These are phyloP conservation scores for Toxostoma redivivum DNA, from an alignment of 2,113 vertebrate species.

Conservation along the genomic window DNA sequence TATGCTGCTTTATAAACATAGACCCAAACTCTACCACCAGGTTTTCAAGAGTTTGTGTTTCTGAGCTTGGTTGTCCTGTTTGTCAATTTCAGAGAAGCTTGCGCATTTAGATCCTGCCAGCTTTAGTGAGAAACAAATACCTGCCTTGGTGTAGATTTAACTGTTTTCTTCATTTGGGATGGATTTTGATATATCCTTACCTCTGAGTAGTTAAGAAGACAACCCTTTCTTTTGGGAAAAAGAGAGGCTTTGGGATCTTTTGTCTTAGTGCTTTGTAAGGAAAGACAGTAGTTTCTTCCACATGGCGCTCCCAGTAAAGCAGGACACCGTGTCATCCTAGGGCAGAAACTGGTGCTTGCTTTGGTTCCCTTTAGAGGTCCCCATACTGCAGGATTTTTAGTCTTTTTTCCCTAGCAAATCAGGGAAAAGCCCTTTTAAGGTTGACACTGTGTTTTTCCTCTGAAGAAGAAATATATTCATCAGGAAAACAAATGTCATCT, in stretches of 20 bases:
- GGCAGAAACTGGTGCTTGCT: neutral
- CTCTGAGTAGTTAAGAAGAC: neutral
- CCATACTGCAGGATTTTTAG: neutral
- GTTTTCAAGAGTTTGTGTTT: neutral
- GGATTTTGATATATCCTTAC: neutral
- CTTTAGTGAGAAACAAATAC: neutral
- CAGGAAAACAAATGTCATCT: neutral
- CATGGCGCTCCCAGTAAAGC: neutral
- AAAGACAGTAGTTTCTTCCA: neutral
- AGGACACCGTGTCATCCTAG: accelerated
- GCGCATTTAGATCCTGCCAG: neutral
- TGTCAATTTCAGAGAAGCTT: neutral
- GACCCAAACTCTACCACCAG: neutral
- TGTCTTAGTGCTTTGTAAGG: neutral
- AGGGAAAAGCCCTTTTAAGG: neutral
- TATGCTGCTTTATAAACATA: neutral
- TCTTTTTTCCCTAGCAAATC: neutral
- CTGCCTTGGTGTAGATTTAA: neutral
- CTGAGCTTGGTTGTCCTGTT: accelerated
- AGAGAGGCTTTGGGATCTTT: neutral
- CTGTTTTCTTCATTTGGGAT: neutral
- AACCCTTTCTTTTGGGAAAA: neutral
- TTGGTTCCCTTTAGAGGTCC: neutral
- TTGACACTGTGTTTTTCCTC: neutral
- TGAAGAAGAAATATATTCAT: neutral